phyloP scores from a whole-genome alignment of 2,888 invertebrate genomes.

The Leptopilina drosophilae region DNA sequence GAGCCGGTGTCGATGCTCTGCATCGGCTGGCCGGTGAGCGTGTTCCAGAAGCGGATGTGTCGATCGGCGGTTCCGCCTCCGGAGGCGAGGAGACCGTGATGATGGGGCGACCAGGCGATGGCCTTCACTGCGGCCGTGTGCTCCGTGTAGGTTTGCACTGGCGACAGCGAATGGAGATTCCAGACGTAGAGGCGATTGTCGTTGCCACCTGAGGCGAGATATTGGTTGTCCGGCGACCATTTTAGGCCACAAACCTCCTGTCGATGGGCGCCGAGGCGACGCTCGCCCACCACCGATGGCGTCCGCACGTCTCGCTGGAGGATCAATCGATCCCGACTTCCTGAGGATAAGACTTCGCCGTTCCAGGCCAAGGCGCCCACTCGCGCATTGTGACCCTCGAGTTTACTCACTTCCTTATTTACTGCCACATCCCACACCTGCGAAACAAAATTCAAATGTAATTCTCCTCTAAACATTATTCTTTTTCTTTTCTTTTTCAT shows the following conservation, averaged over 20 bases:
- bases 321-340: slow-evolving; percentile 95
- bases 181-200: slow-evolving; percentile 97
- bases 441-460: neutral
- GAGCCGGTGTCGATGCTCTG: slow-evolving; percentile 98
- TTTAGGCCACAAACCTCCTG: slow-evolving; percentile 99
- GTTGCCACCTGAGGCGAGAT: slow-evolving; percentile 98
- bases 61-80: slow-evolving; percentile 99
- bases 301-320: slow-evolving; percentile 95
- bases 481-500: too few species aligned
- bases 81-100: slow-evolving; percentile 96
- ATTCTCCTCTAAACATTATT: neutral
- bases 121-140: slow-evolving; percentile 99
- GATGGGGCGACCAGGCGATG: slow-evolving; percentile 99
- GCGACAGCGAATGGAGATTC: slow-evolving; percentile 91
- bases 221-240: slow-evolving; percentile 99
- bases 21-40: slow-evolving; percentile 97
- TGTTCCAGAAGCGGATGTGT: slow-evolving; percentile 99
- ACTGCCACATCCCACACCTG: slow-evolving; percentile 61
- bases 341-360: slow-evolving; percentile 96
- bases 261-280: slow-evolving; percentile 92
- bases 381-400: slow-evolving; percentile 94
- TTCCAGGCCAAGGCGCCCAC: slow-evolving; percentile 98
- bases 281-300: slow-evolving; percentile 85
- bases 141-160: slow-evolving; percentile 96
- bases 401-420: slow-evolving; percentile 83